Percentiles rank a stretch among this genome's conserved stretches.
phyloP scores from a whole-genome alignment of 2,113 vertebrate species.

The Proteles cristata region DNA sequence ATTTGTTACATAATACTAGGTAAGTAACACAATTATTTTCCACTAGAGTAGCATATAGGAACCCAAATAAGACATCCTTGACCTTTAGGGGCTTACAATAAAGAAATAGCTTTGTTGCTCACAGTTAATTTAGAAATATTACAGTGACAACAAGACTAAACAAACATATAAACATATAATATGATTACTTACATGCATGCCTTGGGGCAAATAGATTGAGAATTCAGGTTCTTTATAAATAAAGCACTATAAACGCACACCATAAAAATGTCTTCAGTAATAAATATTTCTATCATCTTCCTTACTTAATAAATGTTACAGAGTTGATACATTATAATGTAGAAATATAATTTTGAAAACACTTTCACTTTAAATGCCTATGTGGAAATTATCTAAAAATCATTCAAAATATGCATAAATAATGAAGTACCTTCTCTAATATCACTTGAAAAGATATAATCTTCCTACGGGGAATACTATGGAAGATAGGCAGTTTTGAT shows the following conservation, averaged over 20 bases:
- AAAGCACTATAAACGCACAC: conserved; percentile 14
- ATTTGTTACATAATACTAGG: background rate
- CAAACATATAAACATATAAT: conserved; percentile 37
- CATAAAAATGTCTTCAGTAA: conserved; percentile 47
- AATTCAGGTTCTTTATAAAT: conserved; percentile 16
- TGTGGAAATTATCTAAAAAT: conserved; percentile 37
- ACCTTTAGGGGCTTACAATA: background rate
- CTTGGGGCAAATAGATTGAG: background rate
- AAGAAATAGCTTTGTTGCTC: background rate
- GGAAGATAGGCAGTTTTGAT: background rate
- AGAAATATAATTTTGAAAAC: conserved; percentile 46
- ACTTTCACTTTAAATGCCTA: conserved; percentile 5
- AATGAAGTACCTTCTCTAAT: conserved; percentile 26
- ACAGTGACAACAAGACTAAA: background rate
- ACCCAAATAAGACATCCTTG: background rate
- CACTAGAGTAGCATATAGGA: background rate
- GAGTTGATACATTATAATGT: conserved; percentile 15
- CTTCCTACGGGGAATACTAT: conserved; percentile 10
- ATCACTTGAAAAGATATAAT: conserved; percentile 46
- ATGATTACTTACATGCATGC: conserved; percentile 13
- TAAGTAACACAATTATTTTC: background rate
- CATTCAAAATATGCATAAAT: conserved; percentile 52
- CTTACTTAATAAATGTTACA: conserved; percentile 24
- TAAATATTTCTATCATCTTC: conserved; percentile 37
- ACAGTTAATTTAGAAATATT: conserved; percentile 16